Percentiles rank a stretch among this genome's conserved stretches.
Conservation (phyloP, 2,888 invertebrate genomes). For the Rhaphigaster nebulosa region DNA sequence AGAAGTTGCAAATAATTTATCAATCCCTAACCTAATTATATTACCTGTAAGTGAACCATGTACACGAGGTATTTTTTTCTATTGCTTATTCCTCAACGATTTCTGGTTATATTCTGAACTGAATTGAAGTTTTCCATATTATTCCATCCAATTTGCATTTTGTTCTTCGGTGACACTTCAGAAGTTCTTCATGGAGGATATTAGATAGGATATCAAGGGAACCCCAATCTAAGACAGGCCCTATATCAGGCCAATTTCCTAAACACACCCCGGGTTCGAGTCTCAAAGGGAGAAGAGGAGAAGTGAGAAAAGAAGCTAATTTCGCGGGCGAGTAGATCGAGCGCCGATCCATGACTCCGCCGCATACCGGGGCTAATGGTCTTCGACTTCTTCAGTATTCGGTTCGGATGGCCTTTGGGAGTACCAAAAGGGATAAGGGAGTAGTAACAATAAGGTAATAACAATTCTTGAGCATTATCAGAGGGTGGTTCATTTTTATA, state of each 20-base stretch:
- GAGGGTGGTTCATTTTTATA: background rate
- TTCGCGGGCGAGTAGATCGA: background rate
- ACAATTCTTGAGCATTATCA: background rate
- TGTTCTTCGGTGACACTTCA: background rate
- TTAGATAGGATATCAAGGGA: background rate
- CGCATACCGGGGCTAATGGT: background rate
- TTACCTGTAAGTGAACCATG: no score
- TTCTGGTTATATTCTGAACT: no score
- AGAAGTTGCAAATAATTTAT: no score
- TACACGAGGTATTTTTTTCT: no score
- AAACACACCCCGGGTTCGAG: background rate
- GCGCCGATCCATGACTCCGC: background rate
- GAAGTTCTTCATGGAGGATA: background rate
- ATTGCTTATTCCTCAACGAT: no score
- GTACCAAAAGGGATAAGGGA: background rate
- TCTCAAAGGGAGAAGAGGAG: background rate
- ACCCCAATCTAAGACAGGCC: background rate
- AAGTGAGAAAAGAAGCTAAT: constrained; percentile 50
- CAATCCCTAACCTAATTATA: no score
- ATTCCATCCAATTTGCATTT: background rate
- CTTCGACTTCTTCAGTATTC: background rate
- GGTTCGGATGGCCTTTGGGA: background rate
- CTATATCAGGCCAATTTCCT: background rate
- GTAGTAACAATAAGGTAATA: background rate
- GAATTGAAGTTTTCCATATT: no score